Base-by-base conservation (phyloP, 2,888 invertebrate species). In the Dascillus cervinus region DNA sequence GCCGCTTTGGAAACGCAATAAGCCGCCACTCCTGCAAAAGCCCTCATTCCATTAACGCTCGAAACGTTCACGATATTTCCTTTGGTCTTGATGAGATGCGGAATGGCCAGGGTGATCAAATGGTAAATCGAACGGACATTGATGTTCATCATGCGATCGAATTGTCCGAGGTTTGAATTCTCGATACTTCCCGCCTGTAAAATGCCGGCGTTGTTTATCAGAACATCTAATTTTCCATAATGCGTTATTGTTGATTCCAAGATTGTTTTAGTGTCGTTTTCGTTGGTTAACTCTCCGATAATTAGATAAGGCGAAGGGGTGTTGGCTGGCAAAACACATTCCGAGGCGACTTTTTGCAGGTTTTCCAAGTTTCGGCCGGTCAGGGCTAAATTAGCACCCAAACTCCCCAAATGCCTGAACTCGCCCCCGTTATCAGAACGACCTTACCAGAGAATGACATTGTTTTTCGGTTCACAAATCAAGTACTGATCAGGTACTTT, bases 1-100 rank as follows among this genome's bases (percentile, higher is more conserved):
- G 94, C 87, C 19, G 91, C 77, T 66, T 98, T 97, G 1, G 92
- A 91, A 62, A 97, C 80, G 47, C 82, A 83, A 62, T 98, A 98
- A 0, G 92, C 85, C 23, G 95, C 64, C 0, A 94, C 84, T 4
- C 85, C 85, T 2, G 94, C 80, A 60, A 95, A 95, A 24, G 95
- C 79, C 53, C 94, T 71, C 12, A 91, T 72, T 2, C 96, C 96
- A 53, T 84, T 87, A 0, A 96, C 90, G 60, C 94, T 94, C 2
- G 95, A 96, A 0, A 97, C 86, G 60, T 96, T 97, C 0, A 97
- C 92, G 47, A 95, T 82, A 46, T 80, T 87, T n/a, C 92, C 92
- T 64, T 88, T 84, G 0, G 79, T 75, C 62, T 80, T 74, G 2
- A 88, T 68, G 11, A 96, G 69, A 65, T 92, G 79, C 0, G 95